Base-by-base conservation (phyloP, 2,888 invertebrate species). In the Troides oblongomaculatus region DNA sequence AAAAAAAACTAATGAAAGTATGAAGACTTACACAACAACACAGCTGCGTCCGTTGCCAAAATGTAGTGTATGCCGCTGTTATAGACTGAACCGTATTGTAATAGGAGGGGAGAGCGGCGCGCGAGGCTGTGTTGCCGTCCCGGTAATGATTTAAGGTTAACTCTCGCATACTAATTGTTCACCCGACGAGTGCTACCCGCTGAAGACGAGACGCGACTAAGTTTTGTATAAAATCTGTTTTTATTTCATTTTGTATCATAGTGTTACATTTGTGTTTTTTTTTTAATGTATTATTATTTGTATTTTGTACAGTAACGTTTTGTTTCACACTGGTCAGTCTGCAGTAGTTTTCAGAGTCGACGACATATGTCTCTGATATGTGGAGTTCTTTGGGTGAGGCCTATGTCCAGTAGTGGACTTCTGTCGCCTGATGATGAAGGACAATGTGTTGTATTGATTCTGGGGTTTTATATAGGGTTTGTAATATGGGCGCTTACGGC, bases 251-350 rank as follows among this genome's bases (percentile, higher is more conserved):
- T 87, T 87, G 85, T 88, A 86, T 80, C 76, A 86, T 88, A 87
- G 82, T 79, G 84, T 87, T 87, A 66, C 63, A 60, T 53, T 82
- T 80, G 77, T 77, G 78, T 78, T 83, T 80, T n/a, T 53, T 53
- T 53, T 17, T 53, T 10, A 14, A 53, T 53, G 71, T 69, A 71
- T 73, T 86, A 81, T 82, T 83, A 82, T 79, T 75, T 78, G 79
- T 81, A 83, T 86, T 88, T 87, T 88, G 84, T 89, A 86, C 82
- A 85, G 83, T 83, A 81, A 81, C 74, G 83, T 87, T 88, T 88
- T 87, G 84, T 88, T 88, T 87, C 83, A 84, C 83, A 79, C 79
- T 79, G 77, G 59, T 68, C 72, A 68, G 66, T 64, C 50, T 63
- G 56, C 50, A 57, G 66, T 66, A 56, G 62, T 70, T 50, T n/a